Conservation (phyloP, 2,888 invertebrate species). For the Acrobeloides nanus region DNA sequence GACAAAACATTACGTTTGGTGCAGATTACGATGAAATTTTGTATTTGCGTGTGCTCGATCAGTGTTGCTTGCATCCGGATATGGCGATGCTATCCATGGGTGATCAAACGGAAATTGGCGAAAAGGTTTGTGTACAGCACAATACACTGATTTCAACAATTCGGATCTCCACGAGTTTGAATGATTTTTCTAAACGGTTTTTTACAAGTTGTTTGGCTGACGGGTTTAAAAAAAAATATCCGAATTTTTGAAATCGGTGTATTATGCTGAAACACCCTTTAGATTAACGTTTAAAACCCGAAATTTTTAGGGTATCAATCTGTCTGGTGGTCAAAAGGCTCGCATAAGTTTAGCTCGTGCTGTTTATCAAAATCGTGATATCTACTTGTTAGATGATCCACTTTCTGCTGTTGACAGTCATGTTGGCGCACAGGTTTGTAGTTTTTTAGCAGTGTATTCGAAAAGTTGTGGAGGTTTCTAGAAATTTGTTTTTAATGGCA, state of each 20-base stretch:
- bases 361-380: constrained; percentile 78
- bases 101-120: constrained; percentile 50
- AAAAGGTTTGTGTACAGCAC: too few relatives aligned
- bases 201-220: too few relatives aligned
- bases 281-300: too few relatives aligned
- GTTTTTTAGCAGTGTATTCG: constrained; percentile 72
- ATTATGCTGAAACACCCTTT: too few relatives aligned
- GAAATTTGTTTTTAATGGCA: not conserved
- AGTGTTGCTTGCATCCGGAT: constrained; percentile 44
- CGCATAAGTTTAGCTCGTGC: constrained; percentile 85
- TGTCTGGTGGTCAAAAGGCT: constrained; percentile 55
- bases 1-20: constrained; percentile 80
- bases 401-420: constrained; percentile 89
- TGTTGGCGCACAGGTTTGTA: constrained; percentile 97
- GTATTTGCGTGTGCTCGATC: constrained; percentile 43
- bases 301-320: constrained; percentile 46
- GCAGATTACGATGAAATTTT: constrained; percentile 42
- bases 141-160: too few relatives aligned
- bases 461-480: too few relatives aligned
- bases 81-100: constrained; percentile 38
- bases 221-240: too few relatives aligned
- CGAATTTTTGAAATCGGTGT: too few relatives aligned
- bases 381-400: constrained; percentile 91
- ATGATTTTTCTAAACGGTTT: too few relatives aligned
- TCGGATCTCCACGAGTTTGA: too few relatives aligned